Base-by-base conservation (phyloP, 2,797 vertebrate species). In the Pelochelys cantorii region DNA sequence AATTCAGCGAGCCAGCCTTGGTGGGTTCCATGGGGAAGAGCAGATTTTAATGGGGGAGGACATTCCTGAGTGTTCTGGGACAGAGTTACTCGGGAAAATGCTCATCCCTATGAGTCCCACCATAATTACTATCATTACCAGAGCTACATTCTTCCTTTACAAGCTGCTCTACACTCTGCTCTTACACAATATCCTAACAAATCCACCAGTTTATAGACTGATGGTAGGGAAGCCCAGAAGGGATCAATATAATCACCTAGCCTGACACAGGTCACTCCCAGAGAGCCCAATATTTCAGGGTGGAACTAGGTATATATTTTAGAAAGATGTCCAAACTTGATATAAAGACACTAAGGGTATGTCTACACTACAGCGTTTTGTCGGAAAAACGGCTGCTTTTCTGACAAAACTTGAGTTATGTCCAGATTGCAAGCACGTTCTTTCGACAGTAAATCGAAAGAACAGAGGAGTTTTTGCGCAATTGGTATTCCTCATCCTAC, bases 261-360 rank as follows among this genome's bases (percentile, higher is more conserved):
- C 34, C 78, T 1, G 59, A 20, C 31, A 17, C 77, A 81, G 74
- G 93, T 78, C 92, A 68, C 94, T 86, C 4, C 0, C 89, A 86
- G 90, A 79, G 60, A 87, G 93, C 84, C 95, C 91, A 57, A 86
- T 90, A 22, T 86, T 92, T 4, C 7, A 68, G 94, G 90, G 84
- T 87, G 18, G n/a, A 71, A 96, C 86, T 1, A 75, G 80, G 93
- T 95, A 94, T 1, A 34, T 93, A 78, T 48, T 57, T 11, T 57
- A 9, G 25, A 90, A 95, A 97, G 93, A 96, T 90, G 95, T 95
- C 95, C 96, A 97, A 95, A 97, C 92, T 94, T 92, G 88, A 95
- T 94, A 96, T 97, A 96, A 96, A 96, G 42, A 42, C 5, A 42
- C 42, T 42, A 6, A 42, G 5, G 42, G 42, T 42, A 42, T 42